These are phyloP conservation scores for Enteromius afrohamiltoni DNA, from an alignment of 2,797 vertebrate species.

Conservation along the genomic window DNA sequence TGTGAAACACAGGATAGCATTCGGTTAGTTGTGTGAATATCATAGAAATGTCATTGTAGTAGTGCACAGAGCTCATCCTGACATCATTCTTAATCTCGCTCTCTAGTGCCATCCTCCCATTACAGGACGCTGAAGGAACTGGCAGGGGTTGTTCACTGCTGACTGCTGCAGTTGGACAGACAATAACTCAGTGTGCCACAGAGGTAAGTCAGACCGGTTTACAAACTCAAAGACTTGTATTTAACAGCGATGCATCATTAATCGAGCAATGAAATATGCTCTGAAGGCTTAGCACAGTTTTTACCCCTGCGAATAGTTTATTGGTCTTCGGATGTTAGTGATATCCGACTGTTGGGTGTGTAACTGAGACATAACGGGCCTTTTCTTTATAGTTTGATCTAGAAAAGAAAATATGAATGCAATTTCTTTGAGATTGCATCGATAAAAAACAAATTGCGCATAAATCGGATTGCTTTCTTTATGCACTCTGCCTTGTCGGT, in stretches of 20 bases:
- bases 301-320: not conserved
- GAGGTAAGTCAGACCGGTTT: conserved; percentile 59
- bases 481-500: not conserved
- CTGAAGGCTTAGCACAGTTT: not conserved
- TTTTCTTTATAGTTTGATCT: not conserved
- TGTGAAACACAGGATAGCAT: not conserved
- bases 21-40: not conserved
- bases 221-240: not conserved
- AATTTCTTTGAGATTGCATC: not conserved
- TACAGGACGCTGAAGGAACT: conserved; percentile 45
- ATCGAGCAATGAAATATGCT: too few species aligned
- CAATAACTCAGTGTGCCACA: conserved; percentile 61
- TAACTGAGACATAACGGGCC: conserved; percentile 22
- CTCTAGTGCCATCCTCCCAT: conserved; percentile 50
- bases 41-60: not conserved
- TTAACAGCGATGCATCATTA: not conserved
- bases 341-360: conserved; percentile 43
- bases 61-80: not conserved
- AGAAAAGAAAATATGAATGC: not conserved
- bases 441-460: not conserved
- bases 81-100: conserved; percentile 16
- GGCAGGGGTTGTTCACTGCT: conserved; percentile 43
- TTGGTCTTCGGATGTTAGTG: not conserved
- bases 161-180: conserved; percentile 65
- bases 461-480: not conserved